phyloP scores from a whole-genome alignment of 2,888 invertebrate genomes.

The Lordiphosa fenestrarum region DNA sequence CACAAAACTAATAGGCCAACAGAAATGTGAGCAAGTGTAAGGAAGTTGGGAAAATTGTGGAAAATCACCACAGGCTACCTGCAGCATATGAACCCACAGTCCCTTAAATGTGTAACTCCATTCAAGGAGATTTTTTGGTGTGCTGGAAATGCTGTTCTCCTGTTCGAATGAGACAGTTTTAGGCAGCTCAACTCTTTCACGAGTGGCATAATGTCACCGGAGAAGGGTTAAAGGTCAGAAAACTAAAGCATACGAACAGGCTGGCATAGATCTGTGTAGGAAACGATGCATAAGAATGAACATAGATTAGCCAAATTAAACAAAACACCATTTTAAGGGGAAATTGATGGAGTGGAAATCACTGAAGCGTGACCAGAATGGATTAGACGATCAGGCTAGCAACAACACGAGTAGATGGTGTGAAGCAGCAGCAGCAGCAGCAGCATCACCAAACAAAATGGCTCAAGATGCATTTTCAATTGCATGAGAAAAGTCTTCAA shows the following conservation, averaged over 20 bases:
- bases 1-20: conserved; percentile 8
- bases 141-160: conserved; percentile 25
- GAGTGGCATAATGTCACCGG: conserved; percentile 1
- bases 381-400: conserved; percentile 19
- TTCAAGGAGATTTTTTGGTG: not conserved
- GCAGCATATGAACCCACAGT: conserved; percentile 10
- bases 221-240: conserved; percentile 32
- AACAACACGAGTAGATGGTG: conserved; percentile 27
- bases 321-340: not conserved
- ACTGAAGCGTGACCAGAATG: conserved; percentile 20
- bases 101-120: too few species aligned
- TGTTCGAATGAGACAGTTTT: conserved; percentile 47
- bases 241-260: conserved; percentile 40
- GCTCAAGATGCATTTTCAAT: conserved; percentile 19
- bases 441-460: conserved; percentile 1
- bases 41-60: not conserved
- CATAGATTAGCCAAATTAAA: not conserved
- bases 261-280: conserved; percentile 7
- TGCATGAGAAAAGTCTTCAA: conserved; percentile 3
- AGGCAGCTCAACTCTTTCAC: conserved; percentile 21
- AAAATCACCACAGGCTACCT: conserved; percentile 3
- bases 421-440: conserved; percentile 6
- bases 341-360: conserved; percentile 5
- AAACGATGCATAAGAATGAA: not conserved
- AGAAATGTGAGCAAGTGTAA: not conserved